Conservation (phyloP, 2,888 invertebrate species). For the Zelleria hepariella region DNA sequence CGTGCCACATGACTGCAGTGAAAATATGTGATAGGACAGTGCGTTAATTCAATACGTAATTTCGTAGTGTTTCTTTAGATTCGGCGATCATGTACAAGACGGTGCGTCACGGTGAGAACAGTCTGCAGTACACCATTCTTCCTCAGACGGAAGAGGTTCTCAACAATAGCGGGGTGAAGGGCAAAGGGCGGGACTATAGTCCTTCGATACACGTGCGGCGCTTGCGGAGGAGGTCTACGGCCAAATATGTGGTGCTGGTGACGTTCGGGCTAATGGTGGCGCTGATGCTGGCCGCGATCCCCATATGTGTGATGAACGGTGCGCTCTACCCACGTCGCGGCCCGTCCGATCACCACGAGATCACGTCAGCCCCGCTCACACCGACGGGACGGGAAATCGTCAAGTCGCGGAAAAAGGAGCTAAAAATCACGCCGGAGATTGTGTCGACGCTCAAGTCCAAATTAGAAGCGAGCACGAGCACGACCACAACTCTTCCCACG, state of each 20-base stretch:
- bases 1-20: constrained; percentile 25
- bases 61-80: constrained; percentile 47
- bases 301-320: constrained; percentile 50
- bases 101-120: constrained; percentile 81
- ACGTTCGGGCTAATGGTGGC: constrained; percentile 46
- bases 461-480: constrained; percentile 32
- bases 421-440: constrained; percentile 41
- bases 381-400: constrained; percentile 40
- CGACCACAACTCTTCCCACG: constrained; percentile 23
- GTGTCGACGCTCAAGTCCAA: constrained; percentile 33
- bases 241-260: constrained; percentile 50
- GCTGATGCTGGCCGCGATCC: constrained; percentile 42
- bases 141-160: constrained; percentile 79
- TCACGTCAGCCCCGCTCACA: constrained; percentile 35
- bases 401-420: constrained; percentile 54
- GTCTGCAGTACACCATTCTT: constrained; percentile 81
- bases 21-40: constrained; percentile 51
- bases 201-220: constrained; percentile 58
- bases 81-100: constrained; percentile 78
- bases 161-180: constrained; percentile 71
- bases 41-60: constrained; percentile 27
- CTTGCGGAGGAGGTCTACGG: constrained; percentile 43
- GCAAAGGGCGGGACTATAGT: constrained; percentile 66
- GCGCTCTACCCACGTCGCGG: constrained; percentile 35
- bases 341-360: constrained; percentile 30